Conservation (phyloP, 2,888 invertebrate genomes). For the Erpobdella octoculata region DNA sequence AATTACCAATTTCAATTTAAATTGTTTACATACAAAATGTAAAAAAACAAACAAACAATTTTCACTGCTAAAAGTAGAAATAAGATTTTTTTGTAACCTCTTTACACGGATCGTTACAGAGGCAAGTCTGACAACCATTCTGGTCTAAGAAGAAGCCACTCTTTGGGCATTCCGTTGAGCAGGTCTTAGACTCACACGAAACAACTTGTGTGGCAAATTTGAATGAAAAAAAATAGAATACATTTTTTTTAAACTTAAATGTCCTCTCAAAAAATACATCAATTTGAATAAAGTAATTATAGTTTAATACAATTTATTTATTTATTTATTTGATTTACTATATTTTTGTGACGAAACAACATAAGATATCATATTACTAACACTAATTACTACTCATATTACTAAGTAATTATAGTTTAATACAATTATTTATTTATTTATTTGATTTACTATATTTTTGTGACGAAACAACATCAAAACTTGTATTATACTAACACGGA, state of each 20-base stretch:
- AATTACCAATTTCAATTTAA: too few relatives aligned
- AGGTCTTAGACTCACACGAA: background rate
- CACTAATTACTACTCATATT: background rate
- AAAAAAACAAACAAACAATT: background rate
- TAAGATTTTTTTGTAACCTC: too few relatives aligned
- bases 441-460: background rate
- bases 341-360: background rate
- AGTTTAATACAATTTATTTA: background rate
- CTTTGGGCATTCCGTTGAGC: background rate
- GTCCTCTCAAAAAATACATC: background rate
- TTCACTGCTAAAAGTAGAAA: background rate
- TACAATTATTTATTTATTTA: background rate
- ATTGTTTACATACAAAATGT: too few relatives aligned
- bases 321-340: background rate
- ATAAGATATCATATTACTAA: background rate
- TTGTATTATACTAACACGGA: background rate
- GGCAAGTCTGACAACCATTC: constrained; percentile 3
- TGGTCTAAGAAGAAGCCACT: background rate
- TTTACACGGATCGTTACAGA: background rate
- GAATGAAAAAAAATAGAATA: background rate
- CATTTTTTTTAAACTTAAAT: background rate
- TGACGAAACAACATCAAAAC: background rate
- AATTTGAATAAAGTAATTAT: too few relatives aligned
- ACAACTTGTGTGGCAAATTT: background rate
- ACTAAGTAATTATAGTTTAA: background rate